Base-by-base conservation (phyloP, 2,797 vertebrate species). In the Gila robusta region DNA sequence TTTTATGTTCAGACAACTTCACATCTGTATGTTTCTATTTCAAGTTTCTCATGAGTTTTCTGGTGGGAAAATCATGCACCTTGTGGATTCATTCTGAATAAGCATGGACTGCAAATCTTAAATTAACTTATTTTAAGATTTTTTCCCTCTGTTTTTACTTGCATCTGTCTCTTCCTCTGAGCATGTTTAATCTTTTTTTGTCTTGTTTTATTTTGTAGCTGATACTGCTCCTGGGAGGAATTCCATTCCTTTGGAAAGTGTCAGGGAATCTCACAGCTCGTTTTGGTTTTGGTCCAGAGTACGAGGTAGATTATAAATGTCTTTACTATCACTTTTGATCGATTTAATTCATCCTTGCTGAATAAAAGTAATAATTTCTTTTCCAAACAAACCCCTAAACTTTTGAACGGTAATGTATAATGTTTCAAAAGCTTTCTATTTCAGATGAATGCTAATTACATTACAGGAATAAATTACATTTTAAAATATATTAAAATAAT, bases 211-310 rank as follows among this genome's bases (percentile, higher is more conserved):
- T 80, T 59, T 41, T 79, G 64, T 83, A 99, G 98, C 91, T 98
- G 91, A 99, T 99, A 92, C 96, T 99, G 72, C 94, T 99, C 66
- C 94, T 97, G 85, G 98, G 98, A 88, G 98, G 98, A 91, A 99
- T 99, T 91, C 98, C 98, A 26, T 97, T 98, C 86, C 95, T 99
- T 37, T 99, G 98, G 98, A 94, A 91, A 66, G 79, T 96, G 8
- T 97, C 98, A 35, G 98, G 97, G 83, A 92, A 91, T 19, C 89
- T 97, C 89, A 97, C 94, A 11, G 90, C 87, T 89, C 95, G 47
- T 90, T 95, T 96, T 90, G 97, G 98, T 69, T 96, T 98, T 85
- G 95, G 96, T 81, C 88, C 94, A 21, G 97, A 98, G 83, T 98
- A 98, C 37, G 98, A 99, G 95, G 96, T 97, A 91, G 82, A 91